phyloP scores from a whole-genome alignment of 2,888 invertebrate species.

The Dione juno region DNA sequence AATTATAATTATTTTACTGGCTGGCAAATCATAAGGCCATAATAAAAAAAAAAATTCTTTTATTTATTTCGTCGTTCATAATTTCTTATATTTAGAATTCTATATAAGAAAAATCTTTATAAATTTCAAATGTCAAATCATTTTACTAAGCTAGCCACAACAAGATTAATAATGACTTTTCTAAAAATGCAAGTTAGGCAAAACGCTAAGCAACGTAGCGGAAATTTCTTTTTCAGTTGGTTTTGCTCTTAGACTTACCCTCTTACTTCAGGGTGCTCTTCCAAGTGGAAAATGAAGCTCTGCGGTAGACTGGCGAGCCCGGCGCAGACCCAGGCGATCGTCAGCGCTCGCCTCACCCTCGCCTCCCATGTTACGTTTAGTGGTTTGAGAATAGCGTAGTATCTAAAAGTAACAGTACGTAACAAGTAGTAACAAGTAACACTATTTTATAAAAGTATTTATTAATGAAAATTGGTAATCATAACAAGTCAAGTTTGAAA shows the following conservation, averaged over 20 bases:
- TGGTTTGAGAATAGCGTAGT: slow-evolving; percentile 93
- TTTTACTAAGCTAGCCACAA: background rate
- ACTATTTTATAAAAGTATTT: no score
- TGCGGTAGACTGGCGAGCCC: slow-evolving; percentile 93
- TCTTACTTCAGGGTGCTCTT: slow-evolving; percentile 90
- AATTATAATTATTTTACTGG: background rate
- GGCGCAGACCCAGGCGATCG: slow-evolving; percentile 91
- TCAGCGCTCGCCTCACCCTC: slow-evolving; percentile 90
- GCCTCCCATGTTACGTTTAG: slow-evolving; percentile 89
- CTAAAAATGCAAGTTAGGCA: background rate
- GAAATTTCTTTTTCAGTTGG: slow-evolving; percentile 14
- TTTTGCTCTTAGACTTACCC: slow-evolving; percentile 74
- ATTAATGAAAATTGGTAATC: no score
- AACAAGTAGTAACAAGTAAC: no score
- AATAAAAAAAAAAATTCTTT: no score
- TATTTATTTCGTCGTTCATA: background rate
- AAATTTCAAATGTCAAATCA: background rate
- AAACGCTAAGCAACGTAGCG: background rate
- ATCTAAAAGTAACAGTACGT: slow-evolving; percentile 83
- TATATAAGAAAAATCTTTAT: background rate
- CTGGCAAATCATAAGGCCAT: background rate
- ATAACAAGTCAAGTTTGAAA: no score
- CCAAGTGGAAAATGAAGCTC: slow-evolving; percentile 94
- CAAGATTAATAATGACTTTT: background rate
- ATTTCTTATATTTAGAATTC: background rate